phyloP scores from a whole-genome alignment of 1,140 invertebrate genomes.

The Cydia amplana region DNA sequence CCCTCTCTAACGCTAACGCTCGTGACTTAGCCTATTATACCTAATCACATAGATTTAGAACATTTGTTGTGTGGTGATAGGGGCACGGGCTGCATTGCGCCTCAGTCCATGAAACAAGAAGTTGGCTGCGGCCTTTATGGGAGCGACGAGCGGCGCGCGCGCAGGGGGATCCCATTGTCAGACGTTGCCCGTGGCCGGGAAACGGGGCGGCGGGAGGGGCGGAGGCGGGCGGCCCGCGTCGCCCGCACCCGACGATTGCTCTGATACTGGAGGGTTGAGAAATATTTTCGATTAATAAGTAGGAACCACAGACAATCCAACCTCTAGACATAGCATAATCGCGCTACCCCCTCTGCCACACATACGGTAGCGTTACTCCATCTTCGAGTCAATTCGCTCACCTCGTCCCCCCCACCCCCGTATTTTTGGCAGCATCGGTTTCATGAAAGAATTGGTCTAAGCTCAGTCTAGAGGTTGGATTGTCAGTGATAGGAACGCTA shows the following conservation, averaged over 20 bases:
- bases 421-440: no score
- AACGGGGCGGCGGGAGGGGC: conserved; percentile 84
- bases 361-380: no score
- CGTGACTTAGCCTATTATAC: conserved; percentile 73
- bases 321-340: no score
- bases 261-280: conserved; percentile 64
- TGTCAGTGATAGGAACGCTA: no score
- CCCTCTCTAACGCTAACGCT: conserved; percentile 57
- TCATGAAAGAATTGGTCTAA: no score
- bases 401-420: no score
- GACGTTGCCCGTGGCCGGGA: conserved; percentile 83
- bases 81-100: conserved; percentile 67
- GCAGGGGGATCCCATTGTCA: conserved; percentile 83
- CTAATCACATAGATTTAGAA: conserved; percentile 79
- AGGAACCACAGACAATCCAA: no score
- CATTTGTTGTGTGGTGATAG: conserved; percentile 78
- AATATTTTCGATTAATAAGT: neutral
- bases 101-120: conserved; percentile 79
- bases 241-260: conserved; percentile 73
- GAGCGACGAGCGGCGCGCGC: conserved; percentile 72
- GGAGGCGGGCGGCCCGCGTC: conserved; percentile 80
- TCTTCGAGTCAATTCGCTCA: no score
- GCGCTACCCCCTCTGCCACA: no score
- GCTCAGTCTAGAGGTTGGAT: no score
- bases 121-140: conserved; percentile 81